Percentiles rank a stretch among this genome's conserved stretches.
Conservation (phyloP, 35 echinoderm and acorn worm genomes). For the Apostichopus parvimensis region DNA sequence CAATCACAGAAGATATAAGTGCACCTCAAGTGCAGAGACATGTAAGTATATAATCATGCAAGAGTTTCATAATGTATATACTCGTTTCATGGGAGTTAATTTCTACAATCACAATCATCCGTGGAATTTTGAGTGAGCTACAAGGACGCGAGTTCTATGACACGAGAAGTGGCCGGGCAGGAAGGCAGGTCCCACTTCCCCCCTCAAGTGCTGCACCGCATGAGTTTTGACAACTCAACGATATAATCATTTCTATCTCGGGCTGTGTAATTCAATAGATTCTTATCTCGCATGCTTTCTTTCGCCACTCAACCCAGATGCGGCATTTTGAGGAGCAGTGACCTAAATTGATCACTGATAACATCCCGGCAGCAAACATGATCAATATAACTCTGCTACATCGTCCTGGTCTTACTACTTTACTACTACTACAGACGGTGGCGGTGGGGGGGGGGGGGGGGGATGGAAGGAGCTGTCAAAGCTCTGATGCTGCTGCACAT, state of each 20-base stretch:
- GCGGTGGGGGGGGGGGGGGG: too few relatives aligned
- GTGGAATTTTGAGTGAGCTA: too few relatives aligned
- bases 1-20: too few relatives aligned
- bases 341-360: slow-evolving; percentile 44
- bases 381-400: slow-evolving; percentile 25
- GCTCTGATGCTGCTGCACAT: too few relatives aligned
- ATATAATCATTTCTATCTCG: neutral
- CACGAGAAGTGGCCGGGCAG: neutral
- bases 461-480: too few relatives aligned
- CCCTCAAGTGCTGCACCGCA: neutral
- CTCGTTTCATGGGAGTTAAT: too few relatives aligned
- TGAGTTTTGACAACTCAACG: neutral
- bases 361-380: neutral
- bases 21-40: too few relatives aligned
- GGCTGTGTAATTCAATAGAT: neutral
- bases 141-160: neutral
- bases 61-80: too few relatives aligned
- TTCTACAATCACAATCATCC: too few relatives aligned
- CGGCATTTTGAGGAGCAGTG: neutral
- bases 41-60: too few relatives aligned
- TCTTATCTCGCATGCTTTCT: neutral
- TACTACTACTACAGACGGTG: too few relatives aligned
- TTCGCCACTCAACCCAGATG: slow-evolving; percentile 19
- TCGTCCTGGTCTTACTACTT: too few relatives aligned
- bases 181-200: neutral